Percentiles rank a stretch among this genome's conserved stretches.
phyloP scores from a whole-genome alignment of 2,113 vertebrate species.

The Prunella fulvescens region DNA sequence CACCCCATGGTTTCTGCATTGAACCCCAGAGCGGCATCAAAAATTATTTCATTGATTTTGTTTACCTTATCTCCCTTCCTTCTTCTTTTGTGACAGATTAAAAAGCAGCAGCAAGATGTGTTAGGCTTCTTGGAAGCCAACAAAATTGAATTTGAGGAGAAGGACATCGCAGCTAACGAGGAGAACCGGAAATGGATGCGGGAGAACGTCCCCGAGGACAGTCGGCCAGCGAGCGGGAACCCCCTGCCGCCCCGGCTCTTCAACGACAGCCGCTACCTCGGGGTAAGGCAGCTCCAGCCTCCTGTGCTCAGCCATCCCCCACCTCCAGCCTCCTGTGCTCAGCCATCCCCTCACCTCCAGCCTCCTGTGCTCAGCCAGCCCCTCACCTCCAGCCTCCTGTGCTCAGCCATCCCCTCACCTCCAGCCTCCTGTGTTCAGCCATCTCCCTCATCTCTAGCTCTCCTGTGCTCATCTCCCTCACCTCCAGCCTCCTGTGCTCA shows the following conservation, averaged over 20 bases:
- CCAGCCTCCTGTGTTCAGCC: background rate
- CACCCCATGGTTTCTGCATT: background rate
- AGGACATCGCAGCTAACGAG: slow-evolving; percentile 92
- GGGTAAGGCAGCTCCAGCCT: slow-evolving; percentile 74
- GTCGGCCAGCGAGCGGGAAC: slow-evolving; percentile 84
- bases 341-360: background rate
- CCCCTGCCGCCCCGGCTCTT: slow-evolving; percentile 96
- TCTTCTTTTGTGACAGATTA: slow-evolving; percentile 79
- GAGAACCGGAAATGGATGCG: slow-evolving; percentile 96
- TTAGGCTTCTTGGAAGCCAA: slow-evolving; percentile 90
- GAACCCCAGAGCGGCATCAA: fast-evolving
- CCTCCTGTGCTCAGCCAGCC: too few species aligned
- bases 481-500: background rate
- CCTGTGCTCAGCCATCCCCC: background rate
- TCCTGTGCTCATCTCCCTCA: background rate
- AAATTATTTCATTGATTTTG: background rate
- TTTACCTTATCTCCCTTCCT: background rate
- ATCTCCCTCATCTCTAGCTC: background rate
- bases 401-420: background rate
- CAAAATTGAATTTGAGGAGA: slow-evolving; percentile 94
- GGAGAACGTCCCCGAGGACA: slow-evolving; percentile 89
- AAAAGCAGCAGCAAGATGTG: slow-evolving; percentile 97
- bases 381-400: background rate
- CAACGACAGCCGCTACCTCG: slow-evolving; percentile 89
- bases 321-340: background rate